A percentile compares a stretch with the other conserved stretches of the same genome.
Conservation (phyloP, 2,113 vertebrate species). For the Turnix velox region DNA sequence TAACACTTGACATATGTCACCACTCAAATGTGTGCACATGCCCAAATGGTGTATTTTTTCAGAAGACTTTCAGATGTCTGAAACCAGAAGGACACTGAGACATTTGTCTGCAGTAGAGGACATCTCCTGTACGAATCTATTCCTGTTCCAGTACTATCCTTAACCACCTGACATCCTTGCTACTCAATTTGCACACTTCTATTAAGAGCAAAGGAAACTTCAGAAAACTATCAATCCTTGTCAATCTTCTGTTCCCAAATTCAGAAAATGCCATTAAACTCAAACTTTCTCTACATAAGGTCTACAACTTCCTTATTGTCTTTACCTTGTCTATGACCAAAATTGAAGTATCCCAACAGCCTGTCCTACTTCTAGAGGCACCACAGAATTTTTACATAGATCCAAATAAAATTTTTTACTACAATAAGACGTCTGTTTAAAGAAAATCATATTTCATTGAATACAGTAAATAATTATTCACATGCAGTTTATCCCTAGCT, state of each 20-base stretch:
- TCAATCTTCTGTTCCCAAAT: not conserved
- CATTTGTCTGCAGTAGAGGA: not conserved
- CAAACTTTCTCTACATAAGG: not conserved
- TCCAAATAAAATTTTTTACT: not conserved
- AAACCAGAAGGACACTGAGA: not conserved
- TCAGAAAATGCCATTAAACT: not conserved
- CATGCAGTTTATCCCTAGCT: not conserved
- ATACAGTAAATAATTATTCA: not conserved
- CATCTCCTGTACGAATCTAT: not conserved
- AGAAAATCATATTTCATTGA: not conserved
- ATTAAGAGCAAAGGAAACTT: not conserved
- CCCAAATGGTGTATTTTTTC: not conserved
- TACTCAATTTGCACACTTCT: not conserved
- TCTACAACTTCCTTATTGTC: not conserved
- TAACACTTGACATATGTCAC: not conserved
- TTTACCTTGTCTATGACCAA: not conserved
- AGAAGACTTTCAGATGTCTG: not conserved
- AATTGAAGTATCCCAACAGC: not conserved
- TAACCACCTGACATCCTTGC: not conserved
- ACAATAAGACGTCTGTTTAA: not conserved
- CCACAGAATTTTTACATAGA: not conserved
- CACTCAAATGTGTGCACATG: rapidly evolving
- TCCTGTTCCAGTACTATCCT: not conserved
- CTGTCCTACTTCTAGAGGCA: not conserved
- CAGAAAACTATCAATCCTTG: not conserved